Percentiles rank a stretch among this genome's conserved stretches.
Conservation (phyloP, 2,113 vertebrate genomes). For the Thymallus thymallus region DNA sequence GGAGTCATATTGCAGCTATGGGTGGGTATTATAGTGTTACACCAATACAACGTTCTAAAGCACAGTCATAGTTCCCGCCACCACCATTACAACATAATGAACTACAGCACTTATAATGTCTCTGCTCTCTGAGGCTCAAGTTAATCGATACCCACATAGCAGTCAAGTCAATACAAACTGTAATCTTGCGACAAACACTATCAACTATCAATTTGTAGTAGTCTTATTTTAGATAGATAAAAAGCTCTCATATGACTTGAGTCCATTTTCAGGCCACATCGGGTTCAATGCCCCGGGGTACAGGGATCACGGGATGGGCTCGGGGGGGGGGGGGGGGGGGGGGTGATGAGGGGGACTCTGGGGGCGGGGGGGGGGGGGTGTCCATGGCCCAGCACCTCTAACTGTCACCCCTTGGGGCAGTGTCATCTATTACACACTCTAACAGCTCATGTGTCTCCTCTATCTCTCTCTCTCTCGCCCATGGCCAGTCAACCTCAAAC, state of each 20-base stretch:
- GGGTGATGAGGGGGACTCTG: not conserved
- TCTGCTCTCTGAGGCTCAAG: no score
- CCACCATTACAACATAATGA: no score
- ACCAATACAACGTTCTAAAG: no score
- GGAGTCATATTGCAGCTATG: no score
- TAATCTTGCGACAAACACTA: no score
- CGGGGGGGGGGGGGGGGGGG: not conserved
- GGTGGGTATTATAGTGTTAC: no score
- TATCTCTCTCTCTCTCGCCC: not conserved
- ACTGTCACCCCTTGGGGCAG: not conserved
- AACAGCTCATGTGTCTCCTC: not conserved
- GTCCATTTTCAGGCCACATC: not conserved
- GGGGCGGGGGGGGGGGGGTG: not conserved
- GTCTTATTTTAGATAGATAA: not conserved
- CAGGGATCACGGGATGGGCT: not conserved
- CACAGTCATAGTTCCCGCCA: no score
- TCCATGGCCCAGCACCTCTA: not conserved
- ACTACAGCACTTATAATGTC: no score
- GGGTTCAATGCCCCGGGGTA: not conserved
- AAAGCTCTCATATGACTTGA: not conserved
- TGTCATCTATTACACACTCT: not conserved
- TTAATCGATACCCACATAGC: no score
- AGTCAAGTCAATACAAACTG: no score
- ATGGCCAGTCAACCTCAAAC: conserved; percentile 25
- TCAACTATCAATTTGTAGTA: no score